Base-by-base conservation (phyloP, 2,888 invertebrate genomes). In the Ochropleura leucogaster region DNA sequence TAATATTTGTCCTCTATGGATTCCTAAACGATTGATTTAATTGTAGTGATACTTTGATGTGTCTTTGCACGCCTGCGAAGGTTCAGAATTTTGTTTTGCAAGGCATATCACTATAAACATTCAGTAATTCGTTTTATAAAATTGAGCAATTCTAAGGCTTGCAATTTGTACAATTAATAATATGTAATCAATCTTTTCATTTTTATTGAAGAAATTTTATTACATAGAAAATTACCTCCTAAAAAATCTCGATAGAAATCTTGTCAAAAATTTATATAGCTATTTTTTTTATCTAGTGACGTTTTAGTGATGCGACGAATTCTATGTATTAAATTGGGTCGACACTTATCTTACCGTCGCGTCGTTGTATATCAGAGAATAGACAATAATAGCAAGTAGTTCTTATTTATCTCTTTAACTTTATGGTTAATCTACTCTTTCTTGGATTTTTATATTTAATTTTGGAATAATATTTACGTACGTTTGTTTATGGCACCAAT, bases 381-480 rank as follows among this genome's bases (percentile, higher is more conserved):
- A 92, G 92, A 92, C 92, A 92, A 92, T 92, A 92, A 92, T 91
- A 92, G 88, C 73, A 72, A 79, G 77, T 85, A 86, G 80, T 84
- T 71, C 46, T 74, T 79, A 62, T 82, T 64, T 78, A 74, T 68
- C 55, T 74, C 51, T 47, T 55, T 53, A 62, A 79, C 74, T 80
- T 77, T 80, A 53, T 68, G 57, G 20, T 77, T 67, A 30, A 60
- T 76, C 68, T 80, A 76, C 79, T 84, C 72, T 84, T 78, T 83
- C 79, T 68, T 68, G 4, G n/a, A 18, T 49, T 20, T 46, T 3
- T 57, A 30, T 3, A 4, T 57, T 57, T n/a, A n/a, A n/a, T n/a
- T n/a, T n/a, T 8, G 4, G 1, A 40, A 59, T 8, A 59, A 59
- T 59, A 59, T 59, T 59, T 59, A 59, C 59, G 40, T 59, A 59